phyloP scores from a whole-genome alignment of 2,888 invertebrate species.

The Sesia apiformis region DNA sequence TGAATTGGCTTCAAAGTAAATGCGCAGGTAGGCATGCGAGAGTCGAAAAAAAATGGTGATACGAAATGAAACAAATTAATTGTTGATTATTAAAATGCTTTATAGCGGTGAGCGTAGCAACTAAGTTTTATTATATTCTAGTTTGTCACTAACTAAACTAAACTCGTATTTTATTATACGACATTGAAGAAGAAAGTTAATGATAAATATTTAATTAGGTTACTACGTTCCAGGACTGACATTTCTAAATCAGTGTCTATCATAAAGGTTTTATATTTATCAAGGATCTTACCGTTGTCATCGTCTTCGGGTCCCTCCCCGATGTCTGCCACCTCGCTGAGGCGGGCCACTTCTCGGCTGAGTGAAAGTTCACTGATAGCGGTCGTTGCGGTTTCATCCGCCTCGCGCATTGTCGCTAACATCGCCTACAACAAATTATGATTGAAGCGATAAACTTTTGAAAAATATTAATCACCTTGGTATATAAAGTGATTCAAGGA shows the following conservation, averaged over 20 bases:
- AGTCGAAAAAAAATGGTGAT: background rate
- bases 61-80: no score
- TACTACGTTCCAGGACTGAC: background rate
- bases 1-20: background rate
- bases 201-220: background rate
- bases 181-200: no score
- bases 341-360: slow-evolving; percentile 81
- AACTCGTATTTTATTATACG: no score
- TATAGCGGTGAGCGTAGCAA: no score
- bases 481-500: background rate
- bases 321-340: slow-evolving; percentile 81
- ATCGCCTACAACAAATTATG: slow-evolving; percentile 49
- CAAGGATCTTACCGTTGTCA: slow-evolving; percentile 76
- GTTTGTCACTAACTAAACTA: no score
- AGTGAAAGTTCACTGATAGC: slow-evolving; percentile 71
- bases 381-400: slow-evolving; percentile 74
- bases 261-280: background rate
- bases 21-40: background rate
- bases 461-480: background rate
- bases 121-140: no score
- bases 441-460: background rate
- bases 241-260: no score
- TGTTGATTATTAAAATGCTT: no score
- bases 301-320: slow-evolving; percentile 83
- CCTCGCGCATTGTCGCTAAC: slow-evolving; percentile 77